Percentiles rank a stretch among this genome's conserved stretches.
Conservation (phyloP, 2,888 invertebrate genomes). For the Caenorhabditis plicata region DNA sequence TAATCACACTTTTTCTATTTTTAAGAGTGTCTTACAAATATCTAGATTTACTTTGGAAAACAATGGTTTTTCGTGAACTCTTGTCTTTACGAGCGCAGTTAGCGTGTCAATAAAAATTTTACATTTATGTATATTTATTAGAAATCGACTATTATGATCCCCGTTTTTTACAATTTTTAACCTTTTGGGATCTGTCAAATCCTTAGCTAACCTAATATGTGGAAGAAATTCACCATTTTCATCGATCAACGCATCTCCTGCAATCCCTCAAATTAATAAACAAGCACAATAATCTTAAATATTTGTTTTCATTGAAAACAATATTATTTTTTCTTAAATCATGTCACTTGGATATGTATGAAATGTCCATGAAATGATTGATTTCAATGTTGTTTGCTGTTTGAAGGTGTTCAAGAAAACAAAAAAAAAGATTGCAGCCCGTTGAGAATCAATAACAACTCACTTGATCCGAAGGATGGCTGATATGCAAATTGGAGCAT, state of each 20-base stretch:
- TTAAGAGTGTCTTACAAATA: no score
- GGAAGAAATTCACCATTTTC: conserved; percentile 61
- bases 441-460: neutral
- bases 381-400: neutral
- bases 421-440: neutral
- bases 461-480: conserved; percentile 6
- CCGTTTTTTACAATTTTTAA: conserved; percentile 5
- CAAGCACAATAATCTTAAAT: neutral
- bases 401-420: neutral
- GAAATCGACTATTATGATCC: neutral
- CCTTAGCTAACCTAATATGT: conserved; percentile 62
- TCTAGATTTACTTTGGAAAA: no score
- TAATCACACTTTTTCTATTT: neutral
- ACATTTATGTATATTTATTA: neutral
- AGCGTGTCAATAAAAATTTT: no score
- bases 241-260: conserved; percentile 57
- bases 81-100: no score
- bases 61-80: no score
- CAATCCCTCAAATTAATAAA: neutral
- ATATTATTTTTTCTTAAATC: conserved; percentile 2
- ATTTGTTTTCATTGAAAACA: neutral
- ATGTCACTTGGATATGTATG: no score
- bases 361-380: no score
- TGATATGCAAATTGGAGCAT: no score
- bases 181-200: conserved; percentile 58